A percentile compares a stretch with the other conserved stretches of the same genome.
Evolutionary conservation across 2,888 invertebrate genomes (phyloP).

Genomic region (Laspeyria flexula): DNA sequence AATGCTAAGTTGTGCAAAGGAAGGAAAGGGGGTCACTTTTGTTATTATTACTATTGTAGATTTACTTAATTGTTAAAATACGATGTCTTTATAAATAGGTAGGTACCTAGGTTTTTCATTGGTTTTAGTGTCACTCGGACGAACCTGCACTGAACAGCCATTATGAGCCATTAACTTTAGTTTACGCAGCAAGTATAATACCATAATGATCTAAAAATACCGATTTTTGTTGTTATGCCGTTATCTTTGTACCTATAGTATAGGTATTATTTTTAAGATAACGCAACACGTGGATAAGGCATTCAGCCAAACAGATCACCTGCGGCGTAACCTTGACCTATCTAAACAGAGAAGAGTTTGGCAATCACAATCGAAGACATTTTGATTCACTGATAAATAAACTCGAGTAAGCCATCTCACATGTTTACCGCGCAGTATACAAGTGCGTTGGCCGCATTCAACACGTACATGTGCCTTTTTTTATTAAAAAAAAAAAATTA

Average conservation of each 20-base stretch:
- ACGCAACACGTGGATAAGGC: background rate
- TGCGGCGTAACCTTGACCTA: slow-evolving; percentile 31
- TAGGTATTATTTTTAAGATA: background rate
- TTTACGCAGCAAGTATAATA: too few species aligned
- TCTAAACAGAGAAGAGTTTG: slow-evolving; percentile 15
- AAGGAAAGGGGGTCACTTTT: too few species aligned
- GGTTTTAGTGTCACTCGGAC: too few species aligned
- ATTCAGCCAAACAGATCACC: slow-evolving; percentile 1
- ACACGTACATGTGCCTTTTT: slow-evolving; percentile 39
- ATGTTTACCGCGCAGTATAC: slow-evolving; percentile 39
- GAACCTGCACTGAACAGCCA: too few species aligned
- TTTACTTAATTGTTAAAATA: too few species aligned
- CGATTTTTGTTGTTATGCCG: background rate
- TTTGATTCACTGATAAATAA: slow-evolving; percentile 39
- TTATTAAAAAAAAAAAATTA: slow-evolving; percentile 24
- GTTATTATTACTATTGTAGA: too few species aligned
- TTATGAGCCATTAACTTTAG: too few species aligned
- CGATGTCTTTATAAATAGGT: too few species aligned
- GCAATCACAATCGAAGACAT: slow-evolving; percentile 28
- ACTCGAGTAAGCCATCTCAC: slow-evolving; percentile 30
- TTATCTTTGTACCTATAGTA: too few species aligned
- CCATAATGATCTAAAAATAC: background rate
- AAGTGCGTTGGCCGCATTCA: slow-evolving; percentile 40
- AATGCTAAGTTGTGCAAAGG: too few species aligned
- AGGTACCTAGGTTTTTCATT: too few species aligned